Base-by-base conservation (phyloP, 92 coral and sea anemone genomes). In the Phymanthus crucifer region DNA sequence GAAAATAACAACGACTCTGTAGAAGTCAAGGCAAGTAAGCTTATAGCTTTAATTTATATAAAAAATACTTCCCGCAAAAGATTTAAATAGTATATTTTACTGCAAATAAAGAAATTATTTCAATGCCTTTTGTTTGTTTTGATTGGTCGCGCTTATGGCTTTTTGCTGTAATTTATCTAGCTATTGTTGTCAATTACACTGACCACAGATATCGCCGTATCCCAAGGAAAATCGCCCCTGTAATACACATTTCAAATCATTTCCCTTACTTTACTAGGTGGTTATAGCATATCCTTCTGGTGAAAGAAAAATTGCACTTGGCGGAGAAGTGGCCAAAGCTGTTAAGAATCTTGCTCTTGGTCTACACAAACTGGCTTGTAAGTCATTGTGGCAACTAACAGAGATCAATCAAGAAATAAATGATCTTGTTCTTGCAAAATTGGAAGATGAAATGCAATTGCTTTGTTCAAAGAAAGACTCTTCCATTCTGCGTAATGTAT, bases 381-480 rank as follows among this genome's bases (percentile, higher is more conserved):
- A 26, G 75, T 71, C 75, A 71, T 31, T 71, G 75, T 71, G 23
- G 46, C 40, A 52, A 18, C 61, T 52, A 52, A 3, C 7, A 16
- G 19, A 57, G 35, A 61, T 0, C 23, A 77, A 54, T n/a, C 29
- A 74, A 13, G 78, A 74, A 74, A 33, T 74, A 11, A 74, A 38
- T 74, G 64, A 74, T 18, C 29, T 18, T 40, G 29, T 40, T 71
- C 21, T 48, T 6, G 56, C 17, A 76, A 33, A 52, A 52, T 52
- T 76, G 70, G 70, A 76, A 21, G 80, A 17, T 2, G 80, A 76
- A 76, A 48, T 76, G 33, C 70, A 50, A 76, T 76, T 27, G 0
- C 80, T 76, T 14, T 76, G 80, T 33, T 76, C 80, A 52, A 29
- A 0, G 38, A 76, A 76, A 38, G 70, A 32, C 32, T 76, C 71